phyloP scores from a whole-genome alignment of 2,113 vertebrate genomes.

The Sminthopsis crassicaudata region DNA sequence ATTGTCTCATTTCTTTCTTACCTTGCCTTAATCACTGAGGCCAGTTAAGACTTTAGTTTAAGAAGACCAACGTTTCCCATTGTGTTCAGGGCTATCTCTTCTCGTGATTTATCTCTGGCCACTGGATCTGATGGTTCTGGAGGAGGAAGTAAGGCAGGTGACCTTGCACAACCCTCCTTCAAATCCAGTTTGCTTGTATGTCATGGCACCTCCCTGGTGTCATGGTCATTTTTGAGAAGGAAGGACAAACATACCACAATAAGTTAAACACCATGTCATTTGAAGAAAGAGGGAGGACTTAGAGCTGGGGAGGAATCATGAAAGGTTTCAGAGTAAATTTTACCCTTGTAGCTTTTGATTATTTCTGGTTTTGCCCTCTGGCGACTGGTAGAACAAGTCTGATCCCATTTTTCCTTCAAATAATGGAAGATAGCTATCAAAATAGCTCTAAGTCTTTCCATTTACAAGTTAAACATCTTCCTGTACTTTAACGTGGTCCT shows the following conservation, averaged over 20 bases:
- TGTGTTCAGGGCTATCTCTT: too few relatives aligned
- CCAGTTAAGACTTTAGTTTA: too few relatives aligned
- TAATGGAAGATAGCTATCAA: neutral
- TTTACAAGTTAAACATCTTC: neutral
- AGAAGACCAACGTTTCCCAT: too few relatives aligned
- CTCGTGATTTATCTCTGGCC: too few relatives aligned
- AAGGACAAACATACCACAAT: neutral
- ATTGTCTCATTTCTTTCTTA: too few relatives aligned
- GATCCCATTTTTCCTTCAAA: neutral
- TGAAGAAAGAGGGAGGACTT: neutral
- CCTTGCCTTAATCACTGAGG: too few relatives aligned
- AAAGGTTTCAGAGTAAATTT: conserved; percentile 2
- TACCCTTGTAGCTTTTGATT: neutral
- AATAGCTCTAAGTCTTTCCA: neutral
- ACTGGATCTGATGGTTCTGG: too few relatives aligned
- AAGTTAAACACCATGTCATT: neutral
- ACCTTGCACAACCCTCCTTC: too few relatives aligned
- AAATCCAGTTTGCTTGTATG: too few relatives aligned
- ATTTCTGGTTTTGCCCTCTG: neutral
- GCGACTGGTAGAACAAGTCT: neutral
- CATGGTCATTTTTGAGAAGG: too few relatives aligned
- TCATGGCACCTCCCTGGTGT: too few relatives aligned
- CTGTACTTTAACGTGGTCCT: neutral
- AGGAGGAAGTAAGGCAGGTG: too few relatives aligned
- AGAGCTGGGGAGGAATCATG: neutral